Evolutionary conservation across 2,113 vertebrate species (phyloP), one percentile per base, ranked within the genome.

Genomic region (Lampris megalopsis): DNA sequence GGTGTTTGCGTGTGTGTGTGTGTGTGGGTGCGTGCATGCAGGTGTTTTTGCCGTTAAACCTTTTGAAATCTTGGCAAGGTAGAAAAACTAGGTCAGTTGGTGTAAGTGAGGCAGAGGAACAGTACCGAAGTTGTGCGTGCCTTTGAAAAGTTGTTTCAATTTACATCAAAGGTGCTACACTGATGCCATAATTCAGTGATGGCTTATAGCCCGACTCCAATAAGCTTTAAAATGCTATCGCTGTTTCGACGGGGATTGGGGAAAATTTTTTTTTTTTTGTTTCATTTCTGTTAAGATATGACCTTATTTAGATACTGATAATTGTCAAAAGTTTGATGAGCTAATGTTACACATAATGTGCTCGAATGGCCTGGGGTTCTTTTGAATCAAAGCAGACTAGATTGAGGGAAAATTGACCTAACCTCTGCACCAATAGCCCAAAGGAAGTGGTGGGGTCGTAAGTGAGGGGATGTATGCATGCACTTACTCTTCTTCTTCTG

Each of bases 341-440:
- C 40, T 74, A 56, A 68, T 71, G 58, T 63, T 66, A 61, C 13
- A 80, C 53, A 78, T 75, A 63, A 52, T 54, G 52, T 65, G 47
- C 24, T 48, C n/a, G 67, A 80, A 81, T 65, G 64, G 75, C 81
- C 59, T 4, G 41, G 77, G 75, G 83, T 74, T 53, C 41, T 68
- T 80, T 77, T 61, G 63, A 85, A 82, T 85, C 62, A 79, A 71
- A 76, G 35, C 70, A 84, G 82, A 81, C 72, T 63, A 50, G 48
- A 70, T 79, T 88, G 87, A 85, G 63, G 83, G 78, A 83, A 78
- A 88, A 87, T 73, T 84, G 79, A 74, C 77, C 77, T 82, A 40
- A 78, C 62, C 70, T 86, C 81, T 72, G 77, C 52, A 83, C 81
- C 80, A 87, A 68, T 81, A 89, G 69, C 88, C 68, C 49, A 38